phyloP scores from a whole-genome alignment of 2,113 vertebrate species.

The Turnix velox region DNA sequence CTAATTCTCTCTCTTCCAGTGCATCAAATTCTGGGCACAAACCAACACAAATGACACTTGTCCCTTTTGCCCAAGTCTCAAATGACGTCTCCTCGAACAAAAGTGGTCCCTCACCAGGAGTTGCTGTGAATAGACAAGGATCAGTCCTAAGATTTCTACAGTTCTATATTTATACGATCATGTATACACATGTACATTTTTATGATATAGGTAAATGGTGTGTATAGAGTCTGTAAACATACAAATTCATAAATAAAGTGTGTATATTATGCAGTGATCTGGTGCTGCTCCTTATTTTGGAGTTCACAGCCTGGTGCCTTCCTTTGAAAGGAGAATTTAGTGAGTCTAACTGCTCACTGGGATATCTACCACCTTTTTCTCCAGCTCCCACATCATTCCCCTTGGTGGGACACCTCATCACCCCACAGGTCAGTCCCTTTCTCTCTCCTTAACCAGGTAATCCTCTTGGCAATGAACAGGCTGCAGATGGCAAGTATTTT shows the following conservation, averaged over 20 bases:
- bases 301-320: accelerated
- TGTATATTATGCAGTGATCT: conserved; percentile 78
- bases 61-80: conserved; percentile 81
- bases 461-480: not conserved
- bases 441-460: accelerated
- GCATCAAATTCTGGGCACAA: conserved; percentile 86
- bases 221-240: conserved; percentile 80
- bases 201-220: conserved; percentile 78
- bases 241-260: conserved; percentile 76
- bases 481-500: accelerated
- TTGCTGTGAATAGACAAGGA: conserved; percentile 68
- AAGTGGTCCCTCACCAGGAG: not conserved
- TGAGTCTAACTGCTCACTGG: not conserved
- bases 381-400: accelerated
- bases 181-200: conserved; percentile 82
- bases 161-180: conserved; percentile 79
- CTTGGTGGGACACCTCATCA: accelerated
- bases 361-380: not conserved
- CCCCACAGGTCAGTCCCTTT: not conserved
- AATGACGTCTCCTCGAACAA: conserved; percentile 56
- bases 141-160: conserved; percentile 73
- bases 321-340: accelerated
- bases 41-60: conserved; percentile 83
- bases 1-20: conserved; percentile 70
- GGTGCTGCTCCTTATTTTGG: not conserved